A percentile compares a stretch with the other conserved stretches of the same genome.
Evolutionary conservation across 2,888 invertebrate genomes (phyloP).

Genomic region (Sabatieria punctata): DNA sequence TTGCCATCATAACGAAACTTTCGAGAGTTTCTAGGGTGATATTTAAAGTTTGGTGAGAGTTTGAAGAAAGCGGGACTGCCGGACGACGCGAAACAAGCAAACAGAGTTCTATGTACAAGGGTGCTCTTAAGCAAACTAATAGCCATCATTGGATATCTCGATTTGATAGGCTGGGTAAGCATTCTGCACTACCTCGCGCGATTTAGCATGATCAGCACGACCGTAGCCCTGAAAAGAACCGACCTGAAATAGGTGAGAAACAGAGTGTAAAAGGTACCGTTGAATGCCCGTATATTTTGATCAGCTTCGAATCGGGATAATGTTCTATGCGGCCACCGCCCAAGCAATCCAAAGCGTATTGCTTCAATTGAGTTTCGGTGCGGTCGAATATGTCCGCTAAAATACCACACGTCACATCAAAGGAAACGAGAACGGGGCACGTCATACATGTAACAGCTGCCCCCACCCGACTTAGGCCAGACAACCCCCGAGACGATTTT

Average conservation of each 20-base stretch:
- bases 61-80: no score
- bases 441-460: no score
- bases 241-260: constrained; percentile 5
- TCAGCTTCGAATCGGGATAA: constrained; percentile 52
- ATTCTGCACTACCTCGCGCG: constrained; percentile 55
- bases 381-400: constrained; percentile 61
- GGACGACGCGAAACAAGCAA: no score
- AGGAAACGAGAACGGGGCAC: no score
- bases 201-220: constrained; percentile 63
- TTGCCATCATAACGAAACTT: no score
- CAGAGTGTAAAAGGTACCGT: constrained; percentile 39
- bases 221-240: constrained; percentile 48
- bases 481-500: neutral
- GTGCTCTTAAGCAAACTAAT: no score
- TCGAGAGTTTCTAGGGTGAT: no score
- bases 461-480: no score
- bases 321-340: constrained; percentile 85
- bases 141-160: constrained; percentile 67
- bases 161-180: constrained; percentile 56
- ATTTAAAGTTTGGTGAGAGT: no score
- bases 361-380: constrained; percentile 28
- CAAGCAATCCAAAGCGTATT: constrained; percentile 50
- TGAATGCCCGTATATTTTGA: constrained; percentile 83
- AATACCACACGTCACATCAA: constrained; percentile 8
- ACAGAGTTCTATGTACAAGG: no score